Base-by-base conservation (phyloP, 2,888 invertebrate genomes). In the Acronicta leporina region DNA sequence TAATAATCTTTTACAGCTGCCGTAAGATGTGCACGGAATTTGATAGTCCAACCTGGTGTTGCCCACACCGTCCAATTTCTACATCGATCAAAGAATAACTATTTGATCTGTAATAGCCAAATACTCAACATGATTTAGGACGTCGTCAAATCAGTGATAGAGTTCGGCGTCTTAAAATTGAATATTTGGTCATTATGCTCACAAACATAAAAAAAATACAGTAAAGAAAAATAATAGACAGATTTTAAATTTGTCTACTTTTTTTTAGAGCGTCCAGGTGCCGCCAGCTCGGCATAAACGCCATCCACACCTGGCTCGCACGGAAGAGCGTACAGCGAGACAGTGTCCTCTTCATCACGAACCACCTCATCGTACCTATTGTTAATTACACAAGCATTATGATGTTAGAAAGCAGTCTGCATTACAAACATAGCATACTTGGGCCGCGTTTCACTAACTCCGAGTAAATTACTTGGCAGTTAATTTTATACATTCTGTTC, bases 361-460 rank as follows among this genome's bases (percentile, higher is more conserved):
- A 45, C 5, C 16, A 14, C 11, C 54, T 73, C 60, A 14, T 16
- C 10, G 46, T 47, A 61, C 46, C 68, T 69, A 68, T 15, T 55
- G 47, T 56, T 68, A 73, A 60, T 71, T 68, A 68, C 40, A 67
- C 38, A 50, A 55, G 61, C 40, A 43, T 49, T 44, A 3, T 10
- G 6, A 51, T 20, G 33, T 41, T 73, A 73, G 73, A 27, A 20
- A 20, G 44, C 49, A 13, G 33, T 67, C 27, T 33, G 49, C 42
- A 9, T 49, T 25, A 52, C 10, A 55, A 65, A 35, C 50, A 47
- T 9, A 9, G 5, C 11, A 9, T 30, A 8, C 2, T 9, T 30
- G 10, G 30, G 8, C 7, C 30, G 4, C 8, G 1, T 9, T 9
- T 30, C 7, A 30, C 8, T 10, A 30, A 5, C 30, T 27, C 27